Percentiles rank a stretch among this genome's conserved stretches.
Conservation (phyloP, 2,888 invertebrate species). For the Periphyllus acericola region DNA sequence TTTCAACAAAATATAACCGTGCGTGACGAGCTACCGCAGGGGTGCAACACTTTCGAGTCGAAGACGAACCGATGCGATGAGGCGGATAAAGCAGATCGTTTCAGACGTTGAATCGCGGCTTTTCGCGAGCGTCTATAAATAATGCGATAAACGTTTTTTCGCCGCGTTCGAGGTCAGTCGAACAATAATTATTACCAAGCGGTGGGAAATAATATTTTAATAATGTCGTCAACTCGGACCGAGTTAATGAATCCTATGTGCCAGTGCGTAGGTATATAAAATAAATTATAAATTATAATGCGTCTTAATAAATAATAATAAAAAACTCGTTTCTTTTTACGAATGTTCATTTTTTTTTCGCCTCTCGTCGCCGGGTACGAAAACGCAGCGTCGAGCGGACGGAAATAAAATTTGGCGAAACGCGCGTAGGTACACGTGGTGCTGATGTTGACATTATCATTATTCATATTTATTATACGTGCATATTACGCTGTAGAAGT, state of each 20-base stretch:
- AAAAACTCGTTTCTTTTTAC: background rate
- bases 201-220: background rate
- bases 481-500: no score
- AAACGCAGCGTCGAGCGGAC: background rate
- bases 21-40: no score
- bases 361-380: background rate
- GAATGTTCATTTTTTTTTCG: background rate
- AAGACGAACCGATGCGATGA: no score
- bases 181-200: background rate
- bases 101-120: background rate
- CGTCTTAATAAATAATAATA: background rate
- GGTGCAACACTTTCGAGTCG: no score
- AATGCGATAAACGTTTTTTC: background rate
- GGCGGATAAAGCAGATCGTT: no score
- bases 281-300: background rate
- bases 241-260: background rate
- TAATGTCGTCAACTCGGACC: background rate
- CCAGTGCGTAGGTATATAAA: background rate
- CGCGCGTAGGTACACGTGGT: background rate
- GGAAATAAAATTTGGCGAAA: background rate
- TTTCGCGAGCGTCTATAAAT: background rate
- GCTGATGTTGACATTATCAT: no score
- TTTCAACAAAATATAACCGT: no score
- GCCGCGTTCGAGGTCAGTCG: background rate
- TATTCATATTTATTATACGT: no score